phyloP scores from a whole-genome alignment of 30 jellyfish, hydroid and myxozoan species.

The Aurelia aurita complex sp. Pacific region DNA sequence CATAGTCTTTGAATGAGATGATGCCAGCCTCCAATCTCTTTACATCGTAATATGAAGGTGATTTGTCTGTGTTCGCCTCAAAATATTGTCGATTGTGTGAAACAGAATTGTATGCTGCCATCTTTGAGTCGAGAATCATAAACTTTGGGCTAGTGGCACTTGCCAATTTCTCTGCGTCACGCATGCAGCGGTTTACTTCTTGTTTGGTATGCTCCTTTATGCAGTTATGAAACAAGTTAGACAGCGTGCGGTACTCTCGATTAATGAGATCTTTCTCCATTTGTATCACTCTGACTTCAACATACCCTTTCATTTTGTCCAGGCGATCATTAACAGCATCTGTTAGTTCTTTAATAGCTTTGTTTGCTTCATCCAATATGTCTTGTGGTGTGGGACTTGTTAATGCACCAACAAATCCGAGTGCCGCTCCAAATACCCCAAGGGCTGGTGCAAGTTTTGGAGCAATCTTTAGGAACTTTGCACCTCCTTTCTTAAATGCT shows the following conservation, averaged over 20 bases:
- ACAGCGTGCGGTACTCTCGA: constrained; percentile 18
- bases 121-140: constrained; percentile 7
- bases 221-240: not conserved
- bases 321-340: constrained; percentile 12
- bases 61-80: not conserved
- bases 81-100: not conserved
- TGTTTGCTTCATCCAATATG: constrained; percentile 23
- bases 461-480: not conserved
- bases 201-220: not conserved
- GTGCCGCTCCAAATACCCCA: constrained; percentile 3
- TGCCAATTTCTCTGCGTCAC: not conserved
- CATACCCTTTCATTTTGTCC: constrained; percentile 14
- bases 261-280: constrained; percentile 38
- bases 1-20: constrained; percentile 2
- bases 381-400: constrained; percentile 29
- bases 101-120: not conserved
- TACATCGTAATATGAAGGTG: constrained; percentile 5
- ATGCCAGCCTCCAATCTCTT: constrained; percentile 13
- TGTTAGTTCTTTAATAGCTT: constrained; percentile 16
- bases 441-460: constrained; percentile 19
- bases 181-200: constrained; percentile 4
- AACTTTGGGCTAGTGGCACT: constrained; percentile 21
- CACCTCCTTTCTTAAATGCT: not conserved
- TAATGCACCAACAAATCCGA: constrained; percentile 5
- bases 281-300: not conserved